Evolutionary conservation across 2,113 vertebrate genomes (phyloP), one percentile per base, ranked within the genome.

Genomic region (Amblyornis subalaris): DNA sequence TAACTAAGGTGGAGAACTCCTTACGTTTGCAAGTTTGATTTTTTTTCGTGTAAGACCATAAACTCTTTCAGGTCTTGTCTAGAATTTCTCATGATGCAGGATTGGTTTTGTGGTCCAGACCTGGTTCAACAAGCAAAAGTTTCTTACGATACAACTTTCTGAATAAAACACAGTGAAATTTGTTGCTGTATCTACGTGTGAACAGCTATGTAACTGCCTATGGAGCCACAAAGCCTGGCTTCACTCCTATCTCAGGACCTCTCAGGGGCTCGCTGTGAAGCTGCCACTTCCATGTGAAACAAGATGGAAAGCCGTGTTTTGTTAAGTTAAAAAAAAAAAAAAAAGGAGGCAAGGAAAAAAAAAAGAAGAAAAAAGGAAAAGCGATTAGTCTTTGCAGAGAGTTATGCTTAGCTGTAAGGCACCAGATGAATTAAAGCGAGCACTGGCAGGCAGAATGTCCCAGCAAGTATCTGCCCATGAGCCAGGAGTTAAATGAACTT

Each of bases 1-100:
- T 71, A 87, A 69, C 83, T 89, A 28, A 78, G 73, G 73, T 69
- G 48, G 64, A 93, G 65, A 92, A 89, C 42, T 91, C 88, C 85
- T 86, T 88, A 69, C 5, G 16, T 75, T 51, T 86, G 69, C 61
- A 77, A 89, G 29, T 35, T 61, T 14, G 48, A 33, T 12, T 6
- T 31, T 71, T 50, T 88, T 94, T 53, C 10, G 10, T 70, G 5
- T 61, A 62, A 57, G 35, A 21, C 51, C 45, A 58, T 82, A 85
- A 85, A 79, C 9, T 65, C 33, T 74, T 75, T 17, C 61, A 92
- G 45, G 25, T 81, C n/a, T 74, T 78, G 38, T 61, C 51, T 75
- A 67, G 48, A 89, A 92, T 26, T 81, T 61, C 33, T 96, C 35
- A 53, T 45, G 31, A 51, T 82, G 45, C 29, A 88, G 74, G 44